Evolutionary conservation across 2,888 invertebrate genomes (phyloP).

Genomic region (Elegia similella): DNA sequence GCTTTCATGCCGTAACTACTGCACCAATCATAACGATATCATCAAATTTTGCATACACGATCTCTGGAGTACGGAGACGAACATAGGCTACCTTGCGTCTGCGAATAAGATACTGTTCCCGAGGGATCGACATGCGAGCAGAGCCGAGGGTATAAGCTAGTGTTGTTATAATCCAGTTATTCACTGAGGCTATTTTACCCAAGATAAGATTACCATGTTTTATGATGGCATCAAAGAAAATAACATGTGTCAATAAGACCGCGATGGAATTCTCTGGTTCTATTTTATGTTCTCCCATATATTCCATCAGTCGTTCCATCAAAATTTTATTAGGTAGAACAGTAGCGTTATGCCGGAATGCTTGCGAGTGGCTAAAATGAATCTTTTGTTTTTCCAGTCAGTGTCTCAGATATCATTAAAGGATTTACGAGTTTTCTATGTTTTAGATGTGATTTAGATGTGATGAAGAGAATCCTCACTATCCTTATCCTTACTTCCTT

Average conservation of each 20-base stretch:
- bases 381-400: slow-evolving; percentile 19
- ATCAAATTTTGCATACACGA: too few relatives aligned
- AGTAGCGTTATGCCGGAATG: slow-evolving; percentile 30
- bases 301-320: slow-evolving; percentile 52
- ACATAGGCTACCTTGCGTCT: too few relatives aligned
- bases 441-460: too few relatives aligned
- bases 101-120: too few relatives aligned
- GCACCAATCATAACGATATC: too few relatives aligned
- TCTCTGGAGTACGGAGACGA: too few relatives aligned
- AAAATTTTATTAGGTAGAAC: slow-evolving; percentile 53
- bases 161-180: background rate
- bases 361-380: slow-evolving; percentile 24
- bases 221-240: slow-evolving; percentile 61
- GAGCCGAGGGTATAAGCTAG: background rate
- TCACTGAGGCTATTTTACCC: slow-evolving; percentile 45
- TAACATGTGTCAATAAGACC: slow-evolving; percentile 66
- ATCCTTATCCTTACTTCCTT: too few relatives aligned
- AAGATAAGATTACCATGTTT: slow-evolving; percentile 58
- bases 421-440: too few relatives aligned
- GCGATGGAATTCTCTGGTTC: slow-evolving; percentile 52
- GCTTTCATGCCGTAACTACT: too few relatives aligned
- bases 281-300: slow-evolving; percentile 49
- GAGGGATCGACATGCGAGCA: too few relatives aligned
- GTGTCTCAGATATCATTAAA: background rate
- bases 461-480: too few relatives aligned